Evolutionary conservation across 2,888 invertebrate genomes (phyloP).

Genomic region (Polietes domitor): DNA sequence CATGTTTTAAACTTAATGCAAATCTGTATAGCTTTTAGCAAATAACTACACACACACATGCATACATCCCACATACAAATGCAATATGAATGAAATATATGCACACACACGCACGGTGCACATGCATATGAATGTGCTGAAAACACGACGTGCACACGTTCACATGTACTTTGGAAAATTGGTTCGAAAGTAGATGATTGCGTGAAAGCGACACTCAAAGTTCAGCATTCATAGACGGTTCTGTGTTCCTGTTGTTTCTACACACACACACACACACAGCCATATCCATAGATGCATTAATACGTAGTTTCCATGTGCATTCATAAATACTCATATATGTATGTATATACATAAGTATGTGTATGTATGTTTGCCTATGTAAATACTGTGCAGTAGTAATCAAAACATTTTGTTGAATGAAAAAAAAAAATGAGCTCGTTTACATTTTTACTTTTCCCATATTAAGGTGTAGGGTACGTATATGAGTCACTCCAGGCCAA

Average conservation of each 20-base stretch:
- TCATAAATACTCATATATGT: no score
- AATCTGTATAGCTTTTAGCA: conserved; percentile 51
- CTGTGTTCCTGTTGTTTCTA: neutral
- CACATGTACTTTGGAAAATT: neutral
- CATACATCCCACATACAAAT: neutral
- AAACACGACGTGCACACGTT: neutral
- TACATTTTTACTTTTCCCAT: neutral
- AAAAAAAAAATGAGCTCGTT: neutral
- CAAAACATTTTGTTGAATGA: neutral
- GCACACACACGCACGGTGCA: neutral
- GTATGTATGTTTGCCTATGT: no score
- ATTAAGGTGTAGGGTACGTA: neutral
- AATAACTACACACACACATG: conserved; percentile 21
- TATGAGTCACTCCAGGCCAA: no score
- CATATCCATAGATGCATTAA: no score
- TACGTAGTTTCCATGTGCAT: no score
- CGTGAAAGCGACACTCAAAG: conserved; percentile 23
- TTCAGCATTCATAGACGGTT: neutral
- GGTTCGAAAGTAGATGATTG: conserved; percentile 11
- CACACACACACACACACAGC: no score
- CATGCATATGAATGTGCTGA: neutral
- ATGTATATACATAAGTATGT: no score
- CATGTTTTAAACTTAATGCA: conserved; percentile 47
- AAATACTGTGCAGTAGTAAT: neutral
- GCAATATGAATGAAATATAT: neutral